Base-by-base conservation (phyloP, 2,888 invertebrate genomes). In the Trachelus stipa region DNA sequence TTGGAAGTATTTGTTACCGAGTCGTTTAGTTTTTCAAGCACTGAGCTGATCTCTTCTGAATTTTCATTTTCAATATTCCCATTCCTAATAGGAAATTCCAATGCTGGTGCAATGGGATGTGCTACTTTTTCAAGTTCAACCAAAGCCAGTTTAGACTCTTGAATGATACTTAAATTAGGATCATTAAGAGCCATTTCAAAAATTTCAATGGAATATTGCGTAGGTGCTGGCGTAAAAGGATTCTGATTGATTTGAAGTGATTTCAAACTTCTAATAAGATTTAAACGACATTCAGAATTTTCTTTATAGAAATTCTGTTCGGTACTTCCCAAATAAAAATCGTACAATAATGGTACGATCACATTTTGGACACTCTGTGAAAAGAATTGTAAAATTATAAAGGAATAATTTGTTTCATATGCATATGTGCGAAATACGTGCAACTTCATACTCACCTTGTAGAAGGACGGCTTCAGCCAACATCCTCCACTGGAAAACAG, bases 141-240 rank as follows among this genome's bases (percentile, higher is more conserved):
- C 40, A 87, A 79, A 11, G 83, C 84, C 11, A 85, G 69, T 76
- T 84, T 87, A 3, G 89, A 89, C 81, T 90, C 89, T 75, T 86
- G 80, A 33, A 80, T 77, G 68, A 91, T 84, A 12, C 77, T 73
- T 4, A 80, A 34, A 80, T 87, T 79, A 15, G n/a, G 35, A 79
- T 91, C 91, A 31, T 82, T 81, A 69, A 85, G 71, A 56, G 89
- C 90, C 82, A 87, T 80, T 30, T 86, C 84, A 71, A 88, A 90
- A 79, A 91, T 85, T 82, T 89, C 84, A 34, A 90, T 79, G n/a
- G 85, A 86, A 81, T 89, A 87, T 74, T 89, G 87, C 0, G 87
- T 86, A 4, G 90, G 88, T n/a, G 87, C 81, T 56, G 87, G 82
- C 4, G 80, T 80, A 40, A 80, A 80, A n/a, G 83, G 82, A 83